Conservation (phyloP, 2,113 vertebrate species). For the Oreochromis aureus region DNA sequence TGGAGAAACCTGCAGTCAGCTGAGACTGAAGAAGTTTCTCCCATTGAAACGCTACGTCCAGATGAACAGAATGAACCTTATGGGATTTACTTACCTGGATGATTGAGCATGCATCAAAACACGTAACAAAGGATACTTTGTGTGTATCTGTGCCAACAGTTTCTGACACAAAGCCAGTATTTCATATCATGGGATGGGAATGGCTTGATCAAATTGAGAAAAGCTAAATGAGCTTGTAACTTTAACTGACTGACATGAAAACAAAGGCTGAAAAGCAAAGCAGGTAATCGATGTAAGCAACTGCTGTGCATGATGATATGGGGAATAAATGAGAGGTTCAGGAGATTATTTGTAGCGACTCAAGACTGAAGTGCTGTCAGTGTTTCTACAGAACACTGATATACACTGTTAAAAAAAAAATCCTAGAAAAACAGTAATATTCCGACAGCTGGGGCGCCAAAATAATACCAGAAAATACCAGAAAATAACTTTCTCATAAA, state of each 20-base stretch:
- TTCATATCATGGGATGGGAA: not conserved
- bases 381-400: not conserved
- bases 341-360: not conserved
- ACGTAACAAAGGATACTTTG: not conserved
- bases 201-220: not conserved
- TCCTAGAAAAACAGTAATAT: too few relatives aligned
- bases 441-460: too few relatives aligned
- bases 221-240: not conserved
- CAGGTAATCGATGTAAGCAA: not conserved
- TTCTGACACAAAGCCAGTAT: not conserved
- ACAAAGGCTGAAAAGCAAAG: not conserved
- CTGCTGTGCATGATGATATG: not conserved
- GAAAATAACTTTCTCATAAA: too few relatives aligned
- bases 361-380: not conserved
- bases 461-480: too few relatives aligned
- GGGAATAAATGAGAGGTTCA: not conserved
- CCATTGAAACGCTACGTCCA: not conserved
- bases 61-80: not conserved
- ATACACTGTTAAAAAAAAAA: too few relatives aligned
- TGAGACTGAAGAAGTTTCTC: not conserved
- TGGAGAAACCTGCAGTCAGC: not conserved
- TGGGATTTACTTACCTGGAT: not conserved
- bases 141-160: not conserved
- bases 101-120: not conserved
- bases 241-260: not conserved